Base-by-base conservation (phyloP, 2,888 invertebrate genomes). In the Chouioia cunea region DNA sequence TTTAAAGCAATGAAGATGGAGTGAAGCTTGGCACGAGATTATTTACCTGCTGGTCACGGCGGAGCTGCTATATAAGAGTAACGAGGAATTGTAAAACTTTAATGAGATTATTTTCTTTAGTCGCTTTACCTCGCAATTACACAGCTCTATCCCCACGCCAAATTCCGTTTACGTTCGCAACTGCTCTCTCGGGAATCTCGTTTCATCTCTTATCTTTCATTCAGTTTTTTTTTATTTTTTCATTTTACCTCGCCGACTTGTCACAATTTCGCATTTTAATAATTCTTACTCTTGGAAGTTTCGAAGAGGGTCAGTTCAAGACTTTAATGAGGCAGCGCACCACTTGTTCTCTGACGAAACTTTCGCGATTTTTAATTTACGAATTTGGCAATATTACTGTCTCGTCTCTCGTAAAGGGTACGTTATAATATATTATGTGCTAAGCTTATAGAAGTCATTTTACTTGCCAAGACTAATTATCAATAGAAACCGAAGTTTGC, bases 31-130 rank as follows among this genome's bases (percentile, higher is more conserved):
- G n/a, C n/a, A n/a, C n/a, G n/a, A n/a, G 12, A 36, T 36, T 36
- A 10, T 36, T 36, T 4, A 4, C 27, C 4, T 6, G 27, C 6
- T 27, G 27, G 6, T 3, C 6, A 1, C 6, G 6, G 36, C 6
- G 36, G 6, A 36, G 36, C 36, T 36, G 36, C 36, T 36, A 36
- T 36, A 36, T 27, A 44, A 20, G 63, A 64, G 60, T 68, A 67
- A 70, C 63, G 65, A 71, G 65, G 71, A 65, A 68, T 71, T 65
- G 71, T 73, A 68, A 73, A 73, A 69, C 60, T 73, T 73, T 73
- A 71, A 73, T 71, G 65, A 74, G 74, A 76, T 74, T 77, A 76
- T 74, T 74, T 75, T 74, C 66, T 74, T 69, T 50, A 27, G 65
- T 50, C 69, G 64, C 59, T 71, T 53, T 12, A 36, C 46, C 47